Evolutionary conservation across 2,888 invertebrate species (phyloP), one percentile per base, ranked within the genome.

Genomic region (Phortica magna): DNA sequence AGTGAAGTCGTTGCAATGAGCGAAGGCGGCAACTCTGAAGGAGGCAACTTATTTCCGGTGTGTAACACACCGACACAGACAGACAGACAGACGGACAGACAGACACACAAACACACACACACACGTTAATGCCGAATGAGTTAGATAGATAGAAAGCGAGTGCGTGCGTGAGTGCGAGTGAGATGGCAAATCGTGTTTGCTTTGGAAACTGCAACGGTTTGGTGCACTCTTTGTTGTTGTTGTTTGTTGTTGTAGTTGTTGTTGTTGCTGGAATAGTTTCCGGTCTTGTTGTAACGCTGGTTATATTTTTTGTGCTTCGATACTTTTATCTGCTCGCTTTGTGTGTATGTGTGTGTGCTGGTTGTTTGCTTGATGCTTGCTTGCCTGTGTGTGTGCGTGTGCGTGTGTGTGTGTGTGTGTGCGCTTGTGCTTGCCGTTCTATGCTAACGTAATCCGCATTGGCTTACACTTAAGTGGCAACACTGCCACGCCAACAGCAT

Each of bases 341-440:
- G 31, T 31, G 31, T 31, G 43, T 74, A 0, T 74, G 68, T 48
- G 41, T 67, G 41, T 68, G 55, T 67, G 39, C 7, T 48, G 5
- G 14, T 41, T 65, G 31, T n/a, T 39, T 75, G 22, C 59, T 41
- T 55, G 7, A n/a, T n/a, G n/a, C n/a, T n/a, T 72, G 43, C 10
- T 61, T 71, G 53, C 59, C 7, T 48, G n/a, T 19, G 41, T 67
- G 71, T 43, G 42, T 43, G 7, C 31, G 41, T 19, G 22, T 72
- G 67, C 17, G 6, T 48, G 53, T 41, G n/a, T 42, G 41, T 53
- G 43, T 61, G 43, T 77, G 41, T 74, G 14, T 74, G 43, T 61
- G 7, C 43, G 74, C 73, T 17, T 73, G 70, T 74, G 61, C 42
- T 0, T 59, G 61, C 9, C 5, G 14, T n/a, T 39, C 12, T 48